Evolutionary conservation across 2,888 invertebrate genomes (phyloP), one percentile per base, ranked within the genome.

Genomic region (Latheticus oryzae): DNA sequence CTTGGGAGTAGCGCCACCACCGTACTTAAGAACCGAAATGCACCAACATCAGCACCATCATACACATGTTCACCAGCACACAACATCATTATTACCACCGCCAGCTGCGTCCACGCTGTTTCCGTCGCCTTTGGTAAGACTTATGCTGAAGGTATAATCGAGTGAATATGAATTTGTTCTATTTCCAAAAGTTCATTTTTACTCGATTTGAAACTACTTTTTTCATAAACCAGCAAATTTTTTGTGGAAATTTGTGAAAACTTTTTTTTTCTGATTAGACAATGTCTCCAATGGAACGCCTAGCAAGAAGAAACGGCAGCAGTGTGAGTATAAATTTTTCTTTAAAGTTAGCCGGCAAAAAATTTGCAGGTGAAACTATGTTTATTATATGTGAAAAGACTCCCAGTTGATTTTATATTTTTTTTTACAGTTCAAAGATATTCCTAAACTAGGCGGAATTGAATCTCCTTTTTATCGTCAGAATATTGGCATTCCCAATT

Each of bases 21-120:
- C 87, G 43, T 87, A 87, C 69, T 83, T 89, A 73, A 85, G 91
- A 72, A 93, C 92, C 42, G 94, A 93, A 82, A 89, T 93, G 86
- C 94, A 93, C 79, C 93, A 93, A 81, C 94, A 94, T 82, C 93
- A 93, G 79, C 94, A 94, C 80, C 93, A 94, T 76, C 94, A 93
- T 78, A 92, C 92, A 47, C 92, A 93, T 79, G 89, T 94, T 72
- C 94, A 93, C 82, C 93, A 93, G 75, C 58, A 92, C 77, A 89
- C 90, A 66, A 84, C 90, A 53, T 84, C 87, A 53, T 81, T 88
- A 55, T 75, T 86, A 58, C 84, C 87, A 42, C 84, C 85, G 12
- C 83, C 84, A 12, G 78, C 84, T 52, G 73, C 82, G 71, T 78
- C 82, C 4, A 79, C 83, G 26, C 80, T 85, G 67, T 84, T 84